Conservation (phyloP, 2,113 vertebrate species). For the Lepisosteus osseus region DNA sequence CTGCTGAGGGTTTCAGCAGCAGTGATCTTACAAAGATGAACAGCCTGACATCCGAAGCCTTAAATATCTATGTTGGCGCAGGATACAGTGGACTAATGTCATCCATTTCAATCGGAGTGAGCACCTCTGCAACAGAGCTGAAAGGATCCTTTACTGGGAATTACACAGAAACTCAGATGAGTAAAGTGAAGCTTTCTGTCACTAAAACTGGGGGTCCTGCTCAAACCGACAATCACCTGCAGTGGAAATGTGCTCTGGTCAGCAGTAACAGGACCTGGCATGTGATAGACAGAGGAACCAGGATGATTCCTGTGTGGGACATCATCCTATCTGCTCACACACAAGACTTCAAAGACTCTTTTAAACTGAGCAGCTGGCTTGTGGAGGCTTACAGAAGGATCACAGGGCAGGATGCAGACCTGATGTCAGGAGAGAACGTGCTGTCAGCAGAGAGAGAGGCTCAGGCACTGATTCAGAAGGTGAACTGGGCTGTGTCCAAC, state of each 20-base stretch:
- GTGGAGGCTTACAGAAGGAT: too few relatives aligned
- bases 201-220: constrained; percentile 48
- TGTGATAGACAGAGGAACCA: constrained; percentile 48
- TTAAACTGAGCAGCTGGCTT: constrained; percentile 18
- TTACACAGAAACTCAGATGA: not conserved
- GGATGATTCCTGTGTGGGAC: constrained; percentile 56
- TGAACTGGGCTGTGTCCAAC: constrained; percentile 1
- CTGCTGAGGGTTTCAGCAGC: not conserved
- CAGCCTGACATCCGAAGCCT: not conserved
- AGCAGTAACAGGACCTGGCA: constrained; percentile 49
- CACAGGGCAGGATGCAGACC: too few relatives aligned
- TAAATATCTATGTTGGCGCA: not conserved
- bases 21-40: not conserved
- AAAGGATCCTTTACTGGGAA: not conserved
- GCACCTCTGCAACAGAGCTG: not conserved
- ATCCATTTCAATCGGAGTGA: too few relatives aligned
- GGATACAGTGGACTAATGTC: not conserved
- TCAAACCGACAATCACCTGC: constrained; percentile 23
- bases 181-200: constrained; percentile 19
- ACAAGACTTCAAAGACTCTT: constrained; percentile 31
- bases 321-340: constrained; percentile 44
- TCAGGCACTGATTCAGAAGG: constrained; percentile 20
- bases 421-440: too few relatives aligned
- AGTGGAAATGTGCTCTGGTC: constrained; percentile 48
- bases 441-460: too few relatives aligned